phyloP scores from a whole-genome alignment of 2,888 invertebrate genomes.

The Phengaris alcon region DNA sequence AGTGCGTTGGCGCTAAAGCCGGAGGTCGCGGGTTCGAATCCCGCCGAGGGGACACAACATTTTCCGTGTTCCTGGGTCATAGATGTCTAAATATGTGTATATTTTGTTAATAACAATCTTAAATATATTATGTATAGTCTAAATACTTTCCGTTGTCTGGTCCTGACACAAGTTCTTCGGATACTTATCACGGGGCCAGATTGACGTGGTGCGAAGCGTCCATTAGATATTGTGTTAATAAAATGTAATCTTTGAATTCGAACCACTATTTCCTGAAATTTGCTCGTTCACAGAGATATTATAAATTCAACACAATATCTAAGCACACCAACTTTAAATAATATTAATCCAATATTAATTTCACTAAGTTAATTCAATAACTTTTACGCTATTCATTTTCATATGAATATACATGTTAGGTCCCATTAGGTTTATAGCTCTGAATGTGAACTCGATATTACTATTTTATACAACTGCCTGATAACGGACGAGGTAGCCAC shows the following conservation, averaged over 20 bases:
- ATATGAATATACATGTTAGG: constrained; percentile 65
- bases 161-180: too few relatives aligned
- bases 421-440: constrained; percentile 15
- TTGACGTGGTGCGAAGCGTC: too few relatives aligned
- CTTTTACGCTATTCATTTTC: constrained; percentile 52
- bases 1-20: not conserved
- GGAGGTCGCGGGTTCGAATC: too few relatives aligned
- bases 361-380: constrained; percentile 44
- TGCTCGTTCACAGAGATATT: not conserved
- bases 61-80: too few relatives aligned
- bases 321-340: not conserved
- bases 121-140: too few relatives aligned
- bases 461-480: constrained; percentile 60
- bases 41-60: not conserved
- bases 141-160: too few relatives aligned
- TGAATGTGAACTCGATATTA: constrained; percentile 47
- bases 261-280: too few relatives aligned
- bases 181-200: too few relatives aligned
- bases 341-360: constrained; percentile 31
- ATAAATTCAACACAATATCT: not conserved
- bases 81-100: too few relatives aligned
- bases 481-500: constrained; percentile 50
- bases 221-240: too few relatives aligned
- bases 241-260: too few relatives aligned
- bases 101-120: too few relatives aligned